phyloP scores from a whole-genome alignment of 2,797 vertebrate genomes.

The Antrozous pallidus region DNA sequence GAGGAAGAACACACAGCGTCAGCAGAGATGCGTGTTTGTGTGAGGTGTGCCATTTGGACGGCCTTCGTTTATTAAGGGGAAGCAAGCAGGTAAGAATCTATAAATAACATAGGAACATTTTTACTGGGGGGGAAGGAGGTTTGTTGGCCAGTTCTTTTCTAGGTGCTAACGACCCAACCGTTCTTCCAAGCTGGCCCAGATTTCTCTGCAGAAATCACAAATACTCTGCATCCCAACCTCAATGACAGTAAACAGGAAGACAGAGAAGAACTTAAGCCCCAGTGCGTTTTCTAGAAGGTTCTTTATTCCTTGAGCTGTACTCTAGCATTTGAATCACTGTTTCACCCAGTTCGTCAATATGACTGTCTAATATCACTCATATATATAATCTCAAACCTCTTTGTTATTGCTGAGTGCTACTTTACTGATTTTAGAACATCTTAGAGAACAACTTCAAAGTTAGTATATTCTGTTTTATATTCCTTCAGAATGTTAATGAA shows the following conservation, averaged over 20 bases:
- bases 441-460: conserved; percentile 26
- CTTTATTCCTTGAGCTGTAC: not conserved
- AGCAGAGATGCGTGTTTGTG: not conserved
- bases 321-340: not conserved
- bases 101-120: not conserved
- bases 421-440: not conserved
- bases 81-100: not conserved
- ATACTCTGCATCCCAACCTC: not conserved
- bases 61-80: not conserved
- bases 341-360: not conserved
- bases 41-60: not conserved
- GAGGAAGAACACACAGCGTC: conserved; percentile 13
- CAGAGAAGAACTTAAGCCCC: not conserved
- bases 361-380: not conserved
- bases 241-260: not conserved
- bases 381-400: not conserved
- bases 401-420: not conserved
- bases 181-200: not conserved
- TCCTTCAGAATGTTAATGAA: not conserved
- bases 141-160: not conserved
- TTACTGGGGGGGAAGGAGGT: not conserved
- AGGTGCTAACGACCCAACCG: not conserved
- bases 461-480: not conserved
- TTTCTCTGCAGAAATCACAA: not conserved
- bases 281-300: not conserved